Percentiles rank a stretch among this genome's conserved stretches.
Evolutionary conservation across 2,888 invertebrate genomes (phyloP).

Genomic region (Eupithecia subfuscata): DNA sequence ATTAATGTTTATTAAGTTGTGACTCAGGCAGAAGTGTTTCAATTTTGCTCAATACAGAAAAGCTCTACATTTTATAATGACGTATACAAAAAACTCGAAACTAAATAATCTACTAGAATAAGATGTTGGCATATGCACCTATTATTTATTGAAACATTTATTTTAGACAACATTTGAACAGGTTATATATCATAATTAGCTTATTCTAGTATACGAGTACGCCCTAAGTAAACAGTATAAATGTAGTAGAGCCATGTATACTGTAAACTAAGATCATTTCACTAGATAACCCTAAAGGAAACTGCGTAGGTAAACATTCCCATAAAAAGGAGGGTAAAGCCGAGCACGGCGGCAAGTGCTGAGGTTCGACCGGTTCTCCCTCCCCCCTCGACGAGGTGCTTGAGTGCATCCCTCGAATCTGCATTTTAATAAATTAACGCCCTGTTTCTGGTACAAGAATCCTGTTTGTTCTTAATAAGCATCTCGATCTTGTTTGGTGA

Average conservation of each 20-base stretch:
- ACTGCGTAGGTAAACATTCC: conserved; percentile 52
- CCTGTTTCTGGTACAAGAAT: conserved; percentile 43
- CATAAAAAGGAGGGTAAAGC: conserved; percentile 71
- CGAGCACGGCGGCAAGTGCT: conserved; percentile 59
- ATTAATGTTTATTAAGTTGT: not conserved
- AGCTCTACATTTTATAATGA: not conserved
- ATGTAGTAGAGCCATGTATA: not conserved
- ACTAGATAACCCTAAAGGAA: conserved; percentile 14
- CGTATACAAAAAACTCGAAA: not conserved
- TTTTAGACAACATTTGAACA: too few relatives aligned
- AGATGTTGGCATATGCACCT: not conserved
- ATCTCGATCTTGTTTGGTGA: conserved; percentile 27
- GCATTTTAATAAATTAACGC: conserved; percentile 58
- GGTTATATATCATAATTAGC: too few relatives aligned
- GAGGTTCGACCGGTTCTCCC: conserved; percentile 64
- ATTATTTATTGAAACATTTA: too few relatives aligned
- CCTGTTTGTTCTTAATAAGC: conserved; percentile 36
- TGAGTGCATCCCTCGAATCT: conserved; percentile 65
- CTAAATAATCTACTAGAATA: not conserved
- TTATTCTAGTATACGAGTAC: too few relatives aligned
- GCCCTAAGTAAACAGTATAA: not conserved
- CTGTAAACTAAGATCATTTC: not conserved
- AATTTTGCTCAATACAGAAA: not conserved
- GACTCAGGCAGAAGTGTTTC: not conserved
- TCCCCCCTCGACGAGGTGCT: conserved; percentile 60